Evolutionary conservation across 1,140 invertebrate genomes (phyloP).

Genomic region (Campoletis sonorensis): DNA sequence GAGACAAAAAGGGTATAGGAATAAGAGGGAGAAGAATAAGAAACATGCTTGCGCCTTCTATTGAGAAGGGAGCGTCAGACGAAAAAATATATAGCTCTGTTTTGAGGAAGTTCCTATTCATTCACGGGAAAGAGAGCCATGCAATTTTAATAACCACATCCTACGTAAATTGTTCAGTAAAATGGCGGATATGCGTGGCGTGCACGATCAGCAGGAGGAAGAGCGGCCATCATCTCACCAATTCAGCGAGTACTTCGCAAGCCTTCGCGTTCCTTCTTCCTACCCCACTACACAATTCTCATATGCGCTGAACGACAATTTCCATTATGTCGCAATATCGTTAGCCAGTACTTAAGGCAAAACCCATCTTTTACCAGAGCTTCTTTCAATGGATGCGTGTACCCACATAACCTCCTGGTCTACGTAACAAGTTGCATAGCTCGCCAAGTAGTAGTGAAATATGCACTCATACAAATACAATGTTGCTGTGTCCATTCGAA

Average conservation of each 20-base stretch:
- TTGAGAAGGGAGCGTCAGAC: constrained; percentile 5
- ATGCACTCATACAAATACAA: background rate
- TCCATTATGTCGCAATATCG: constrained; percentile 23
- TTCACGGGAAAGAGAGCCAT: constrained; percentile 63
- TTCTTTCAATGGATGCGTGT: background rate
- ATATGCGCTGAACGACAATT: constrained; percentile 17
- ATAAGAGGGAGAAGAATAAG: background rate
- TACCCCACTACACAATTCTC: background rate
- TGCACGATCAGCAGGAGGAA: constrained; percentile 5
- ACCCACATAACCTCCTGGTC: background rate
- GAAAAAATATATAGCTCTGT: constrained; percentile 32
- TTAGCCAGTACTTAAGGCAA: background rate
- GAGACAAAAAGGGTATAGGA: background rate
- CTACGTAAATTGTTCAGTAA: constrained; percentile 69
- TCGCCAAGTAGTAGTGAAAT: background rate
- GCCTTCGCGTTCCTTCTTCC: constrained; percentile 1
- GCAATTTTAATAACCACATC: constrained; percentile 76
- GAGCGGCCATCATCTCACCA: constrained; percentile 35
- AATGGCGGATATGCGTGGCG: constrained; percentile 66
- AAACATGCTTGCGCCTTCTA: constrained; percentile 6
- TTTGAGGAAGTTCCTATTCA: constrained; percentile 70
- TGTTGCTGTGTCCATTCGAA: background rate
- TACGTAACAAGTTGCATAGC: background rate
- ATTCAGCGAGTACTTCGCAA: constrained; percentile 19
- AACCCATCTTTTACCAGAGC: background rate